phyloP scores from a whole-genome alignment of 2,888 invertebrate genomes.

The Nephrotoma appendiculata region DNA sequence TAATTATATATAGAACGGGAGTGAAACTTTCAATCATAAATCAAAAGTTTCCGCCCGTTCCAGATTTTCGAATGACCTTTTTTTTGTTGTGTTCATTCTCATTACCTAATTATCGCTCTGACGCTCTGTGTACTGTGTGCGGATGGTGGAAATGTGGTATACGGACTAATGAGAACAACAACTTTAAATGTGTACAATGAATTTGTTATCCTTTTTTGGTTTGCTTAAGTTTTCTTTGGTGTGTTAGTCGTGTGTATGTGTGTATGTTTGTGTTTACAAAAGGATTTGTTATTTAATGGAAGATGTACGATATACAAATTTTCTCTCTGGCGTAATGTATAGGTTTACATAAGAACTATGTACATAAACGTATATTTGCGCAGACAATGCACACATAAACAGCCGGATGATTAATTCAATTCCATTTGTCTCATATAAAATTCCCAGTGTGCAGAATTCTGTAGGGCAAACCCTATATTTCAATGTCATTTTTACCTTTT shows the following conservation, averaged over 20 bases:
- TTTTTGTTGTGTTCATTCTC: background rate
- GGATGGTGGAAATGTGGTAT: background rate
- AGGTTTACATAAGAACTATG: background rate
- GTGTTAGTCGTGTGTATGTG: background rate
- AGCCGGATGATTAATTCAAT: background rate
- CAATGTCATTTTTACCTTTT: background rate
- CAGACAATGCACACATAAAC: background rate
- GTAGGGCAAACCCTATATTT: background rate
- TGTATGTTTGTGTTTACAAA: background rate
- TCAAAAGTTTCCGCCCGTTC: background rate
- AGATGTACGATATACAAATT: background rate
- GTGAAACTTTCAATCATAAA: background rate
- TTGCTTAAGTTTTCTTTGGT: background rate
- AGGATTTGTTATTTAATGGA: background rate
- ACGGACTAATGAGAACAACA: background rate
- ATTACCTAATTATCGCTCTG: background rate
- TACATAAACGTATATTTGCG: background rate
- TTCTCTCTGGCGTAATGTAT: background rate
- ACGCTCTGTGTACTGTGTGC: background rate
- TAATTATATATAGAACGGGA: background rate
- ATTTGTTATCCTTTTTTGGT: background rate
- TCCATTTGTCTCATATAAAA: background rate
- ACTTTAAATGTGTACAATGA: background rate
- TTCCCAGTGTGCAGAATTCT: background rate
- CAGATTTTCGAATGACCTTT: background rate